Evolutionary conservation across 1,140 invertebrate genomes (phyloP).

Genomic region (Arctopsyche grandis): DNA sequence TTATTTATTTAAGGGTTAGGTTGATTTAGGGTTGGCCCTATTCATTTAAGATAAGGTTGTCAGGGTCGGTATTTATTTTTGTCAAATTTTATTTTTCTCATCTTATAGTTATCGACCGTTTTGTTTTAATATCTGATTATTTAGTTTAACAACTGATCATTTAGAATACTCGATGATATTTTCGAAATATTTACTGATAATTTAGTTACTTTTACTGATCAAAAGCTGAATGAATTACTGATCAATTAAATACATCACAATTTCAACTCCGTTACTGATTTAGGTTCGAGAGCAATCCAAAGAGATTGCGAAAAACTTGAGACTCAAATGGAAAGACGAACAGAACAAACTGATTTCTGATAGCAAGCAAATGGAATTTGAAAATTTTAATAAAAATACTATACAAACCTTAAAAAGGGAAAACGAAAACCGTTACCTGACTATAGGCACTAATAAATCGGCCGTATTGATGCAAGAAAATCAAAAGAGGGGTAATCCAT

Average conservation of each 20-base stretch:
- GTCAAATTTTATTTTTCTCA: too few species aligned
- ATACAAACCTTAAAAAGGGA: background rate
- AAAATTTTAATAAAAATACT: background rate
- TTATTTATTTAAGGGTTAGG: too few species aligned
- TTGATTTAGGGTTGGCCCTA: too few species aligned
- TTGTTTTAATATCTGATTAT: too few species aligned
- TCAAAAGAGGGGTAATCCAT: background rate
- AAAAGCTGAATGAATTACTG: too few species aligned
- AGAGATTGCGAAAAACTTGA: conserved; percentile 7
- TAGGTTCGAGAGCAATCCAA: conserved; percentile 30
- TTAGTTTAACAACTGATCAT: too few species aligned
- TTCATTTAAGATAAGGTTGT: too few species aligned
- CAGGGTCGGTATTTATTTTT: too few species aligned
- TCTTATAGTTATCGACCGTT: too few species aligned
- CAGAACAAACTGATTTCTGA: background rate
- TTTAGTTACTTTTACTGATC: too few species aligned
- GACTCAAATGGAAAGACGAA: background rate
- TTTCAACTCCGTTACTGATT: background rate
- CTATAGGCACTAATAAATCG: background rate
- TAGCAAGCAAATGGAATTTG: background rate
- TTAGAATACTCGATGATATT: too few species aligned
- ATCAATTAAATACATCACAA: background rate
- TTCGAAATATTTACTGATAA: too few species aligned
- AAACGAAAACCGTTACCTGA: background rate
- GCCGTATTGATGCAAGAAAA: background rate